Evolutionary conservation across 2,888 invertebrate species (phyloP), one percentile per base, ranked within the genome.

Genomic region (Pteria penguin): DNA sequence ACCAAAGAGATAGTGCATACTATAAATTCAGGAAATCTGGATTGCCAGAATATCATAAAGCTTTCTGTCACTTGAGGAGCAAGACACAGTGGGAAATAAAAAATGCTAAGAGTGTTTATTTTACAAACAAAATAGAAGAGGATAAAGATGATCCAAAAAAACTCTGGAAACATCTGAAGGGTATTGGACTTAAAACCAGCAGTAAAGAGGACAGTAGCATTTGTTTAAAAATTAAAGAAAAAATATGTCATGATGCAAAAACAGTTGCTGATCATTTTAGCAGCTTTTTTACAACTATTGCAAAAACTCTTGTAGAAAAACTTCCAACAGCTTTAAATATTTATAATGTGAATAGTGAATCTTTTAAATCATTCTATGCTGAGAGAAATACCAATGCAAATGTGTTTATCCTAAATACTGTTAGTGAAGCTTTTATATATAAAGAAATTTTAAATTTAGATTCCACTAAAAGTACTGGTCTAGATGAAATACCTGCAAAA

Each of bases 401-500:
- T n/a, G n/a, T n/a, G n/a, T n/a, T n/a, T n/a, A n/a, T n/a, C n/a
- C n/a, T n/a, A n/a, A n/a, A n/a, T n/a, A n/a, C n/a, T 62, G 32
- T 62, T n/a, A 29, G 32, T n/a, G 29, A 62, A 1, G 22, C 18
- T 31, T 62, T 32, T 32, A 33, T 31, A 32, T 62, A 14, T 22
- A 70, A 60, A 26, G 60, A 70, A 31, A 31, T 70, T 2, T 18
- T 26, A 8, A 58, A 36, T 14, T 4, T 58, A 11, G 61, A 60
- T 33, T n/a, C 26, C 14, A 27, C 26, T 14, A 60, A 70, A 60
- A 61, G 45, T 36, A 70, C 70, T n/a, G 60, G 70, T 14, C 14
- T 36, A 36, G 70, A 70, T 36, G 29, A 24, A 14, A 60, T 70
- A 2, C 60, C 70, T 60, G 70, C 29, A 8, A 58, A 61, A 27